Conservation (phyloP, 2,113 vertebrate genomes). For the Rhinoderma darwinii region DNA sequence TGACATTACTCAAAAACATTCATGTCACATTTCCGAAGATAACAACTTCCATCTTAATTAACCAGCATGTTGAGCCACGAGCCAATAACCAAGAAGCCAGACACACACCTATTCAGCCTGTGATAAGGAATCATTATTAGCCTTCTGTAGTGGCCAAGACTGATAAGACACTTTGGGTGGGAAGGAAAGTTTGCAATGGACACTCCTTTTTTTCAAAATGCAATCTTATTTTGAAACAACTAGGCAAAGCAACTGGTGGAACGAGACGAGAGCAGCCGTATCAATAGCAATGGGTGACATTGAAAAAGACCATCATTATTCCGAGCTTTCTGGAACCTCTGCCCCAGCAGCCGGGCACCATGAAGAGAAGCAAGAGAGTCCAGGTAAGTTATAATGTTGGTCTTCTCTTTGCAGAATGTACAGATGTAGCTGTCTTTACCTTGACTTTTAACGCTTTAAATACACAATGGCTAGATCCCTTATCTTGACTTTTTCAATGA, state of each 20-base stretch:
- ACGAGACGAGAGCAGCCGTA: slow-evolving; percentile 52
- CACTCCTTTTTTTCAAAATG: slow-evolving; percentile 60
- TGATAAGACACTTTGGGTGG: slow-evolving; percentile 77
- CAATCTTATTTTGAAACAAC: slow-evolving; percentile 63
- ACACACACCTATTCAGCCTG: slow-evolving; percentile 64
- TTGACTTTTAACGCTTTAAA: background rate
- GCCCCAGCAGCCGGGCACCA: background rate
- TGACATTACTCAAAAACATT: background rate
- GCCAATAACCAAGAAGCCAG: slow-evolving; percentile 38
- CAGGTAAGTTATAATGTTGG: slow-evolving; percentile 68
- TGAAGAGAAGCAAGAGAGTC: slow-evolving; percentile 13
- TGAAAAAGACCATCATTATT: slow-evolving; percentile 13
- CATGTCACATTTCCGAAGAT: background rate
- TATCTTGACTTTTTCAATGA: too few relatives aligned
- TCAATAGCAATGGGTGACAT: slow-evolving; percentile 66
- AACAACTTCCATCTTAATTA: background rate
- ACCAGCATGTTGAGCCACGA: background rate
- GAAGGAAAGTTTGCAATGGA: slow-evolving; percentile 62
- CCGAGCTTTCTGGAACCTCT: background rate
- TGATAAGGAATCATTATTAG: slow-evolving; percentile 74
- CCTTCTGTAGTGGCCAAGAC: slow-evolving; percentile 63
- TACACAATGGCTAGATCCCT: background rate
- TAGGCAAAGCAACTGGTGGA: slow-evolving; percentile 56
- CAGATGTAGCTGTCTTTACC: too few relatives aligned
- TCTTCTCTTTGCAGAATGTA: background rate